A percentile compares a stretch with the other conserved stretches of the same genome.
These are phyloP conservation scores for Pogonognathellus flavescens DNA, from an alignment of 1,140 invertebrate species.

Conservation along the genomic window DNA sequence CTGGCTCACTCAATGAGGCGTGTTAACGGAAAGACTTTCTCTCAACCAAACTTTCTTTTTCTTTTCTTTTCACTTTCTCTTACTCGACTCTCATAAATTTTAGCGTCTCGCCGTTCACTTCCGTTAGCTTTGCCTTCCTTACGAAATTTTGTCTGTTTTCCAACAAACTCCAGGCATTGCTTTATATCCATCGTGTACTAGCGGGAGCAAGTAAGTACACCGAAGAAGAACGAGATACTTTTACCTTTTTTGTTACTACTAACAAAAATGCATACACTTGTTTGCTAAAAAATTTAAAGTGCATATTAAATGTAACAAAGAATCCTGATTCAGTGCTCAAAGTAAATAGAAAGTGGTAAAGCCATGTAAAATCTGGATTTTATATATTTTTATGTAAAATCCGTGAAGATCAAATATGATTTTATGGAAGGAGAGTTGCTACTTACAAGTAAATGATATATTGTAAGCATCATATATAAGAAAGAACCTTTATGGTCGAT, in stretches of 20 bases:
- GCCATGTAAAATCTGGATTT: too few species aligned
- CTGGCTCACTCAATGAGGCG: constrained; percentile 59
- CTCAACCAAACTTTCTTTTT: constrained; percentile 57
- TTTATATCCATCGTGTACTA: neutral
- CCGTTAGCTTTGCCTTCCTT: constrained; percentile 41
- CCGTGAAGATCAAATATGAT: neutral
- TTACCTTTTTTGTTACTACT: too few species aligned
- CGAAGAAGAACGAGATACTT: too few species aligned
- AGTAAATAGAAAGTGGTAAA: too few species aligned
- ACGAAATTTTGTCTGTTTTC: constrained; percentile 47
- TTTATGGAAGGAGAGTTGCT: neutral
- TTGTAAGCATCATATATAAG: too few species aligned
- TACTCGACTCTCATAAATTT: constrained; percentile 57
- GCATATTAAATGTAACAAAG: too few species aligned
- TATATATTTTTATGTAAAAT: too few species aligned
- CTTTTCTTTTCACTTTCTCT: constrained; percentile 29
- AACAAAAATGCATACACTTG: too few species aligned
- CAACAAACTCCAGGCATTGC: constrained; percentile 29
- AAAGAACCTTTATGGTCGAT: too few species aligned
- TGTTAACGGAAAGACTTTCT: constrained; percentile 56
- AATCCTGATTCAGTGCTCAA: too few species aligned
- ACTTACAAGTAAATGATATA: neutral
- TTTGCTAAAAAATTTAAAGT: too few species aligned
- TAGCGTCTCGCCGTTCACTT: constrained; percentile 53
- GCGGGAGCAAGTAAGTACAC: too few species aligned